Evolutionary conservation across 2,888 invertebrate species (phyloP).

Genomic region (Luffia ferchaultella): DNA sequence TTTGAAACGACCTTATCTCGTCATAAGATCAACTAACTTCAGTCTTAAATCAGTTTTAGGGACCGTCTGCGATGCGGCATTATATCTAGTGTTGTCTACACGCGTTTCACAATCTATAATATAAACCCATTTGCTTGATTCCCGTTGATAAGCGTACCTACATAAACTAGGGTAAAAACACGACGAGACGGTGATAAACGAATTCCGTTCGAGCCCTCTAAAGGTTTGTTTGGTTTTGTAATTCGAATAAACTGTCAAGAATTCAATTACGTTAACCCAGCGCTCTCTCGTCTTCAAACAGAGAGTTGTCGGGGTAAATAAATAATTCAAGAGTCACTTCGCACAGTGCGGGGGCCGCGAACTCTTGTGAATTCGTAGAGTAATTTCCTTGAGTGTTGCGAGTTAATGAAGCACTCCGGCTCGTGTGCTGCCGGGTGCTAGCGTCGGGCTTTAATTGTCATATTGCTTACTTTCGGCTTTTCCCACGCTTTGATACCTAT

Average conservation of each 20-base stretch:
- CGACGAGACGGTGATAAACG: neutral
- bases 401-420: neutral
- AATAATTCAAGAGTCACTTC: conserved; percentile 6
- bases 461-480: neutral
- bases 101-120: too few relatives aligned
- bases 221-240: neutral
- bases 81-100: too few relatives aligned
- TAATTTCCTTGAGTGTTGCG: neutral
- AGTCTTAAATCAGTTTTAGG: too few relatives aligned
- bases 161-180: neutral
- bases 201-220: neutral
- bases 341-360: neutral
- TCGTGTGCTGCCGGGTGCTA: neutral
- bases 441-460: neutral
- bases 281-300: conserved; percentile 1
- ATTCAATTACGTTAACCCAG: conserved; percentile 7
- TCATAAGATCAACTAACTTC: too few relatives aligned
- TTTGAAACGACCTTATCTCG: too few relatives aligned
- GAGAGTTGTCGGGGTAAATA: conserved; percentile 5
- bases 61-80: too few relatives aligned
- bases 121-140: too few relatives aligned
- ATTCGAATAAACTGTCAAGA: conserved; percentile 5
- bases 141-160: too few relatives aligned
- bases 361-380: neutral
- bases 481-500: neutral